Percentiles rank a stretch among this genome's conserved stretches.
Conservation (phyloP, 2,113 vertebrate species). For the Malurus cyaneus region DNA sequence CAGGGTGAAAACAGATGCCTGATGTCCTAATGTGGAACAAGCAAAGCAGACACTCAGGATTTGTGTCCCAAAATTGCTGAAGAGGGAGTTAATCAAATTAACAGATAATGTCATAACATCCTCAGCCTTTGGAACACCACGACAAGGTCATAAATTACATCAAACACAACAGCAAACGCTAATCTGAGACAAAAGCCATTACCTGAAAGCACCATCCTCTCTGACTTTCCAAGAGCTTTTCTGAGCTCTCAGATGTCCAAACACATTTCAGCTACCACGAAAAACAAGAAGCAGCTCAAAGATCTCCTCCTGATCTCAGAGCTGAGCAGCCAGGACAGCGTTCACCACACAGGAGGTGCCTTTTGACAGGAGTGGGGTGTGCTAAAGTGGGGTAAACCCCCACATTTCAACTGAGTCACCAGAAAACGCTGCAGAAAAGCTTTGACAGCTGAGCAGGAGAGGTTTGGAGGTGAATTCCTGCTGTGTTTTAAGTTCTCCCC, state of each 20-base stretch:
- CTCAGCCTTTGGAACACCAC: not conserved
- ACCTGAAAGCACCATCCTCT: conserved; percentile 17
- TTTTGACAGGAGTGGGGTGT: not conserved
- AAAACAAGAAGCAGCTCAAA: not conserved
- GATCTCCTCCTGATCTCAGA: not conserved
- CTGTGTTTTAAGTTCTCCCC: accelerated
- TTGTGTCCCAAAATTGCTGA: not conserved
- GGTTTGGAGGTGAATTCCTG: not conserved
- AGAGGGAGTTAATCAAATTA: conserved; percentile 36
- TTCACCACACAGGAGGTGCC: too few species aligned
- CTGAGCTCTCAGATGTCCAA: not conserved
- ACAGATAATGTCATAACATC: conserved; percentile 18
- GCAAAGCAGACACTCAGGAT: conserved; percentile 2
- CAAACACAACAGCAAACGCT: not conserved
- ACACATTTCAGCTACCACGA: not conserved
- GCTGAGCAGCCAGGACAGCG: not conserved
- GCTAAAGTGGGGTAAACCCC: not conserved
- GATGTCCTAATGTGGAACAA: not conserved
- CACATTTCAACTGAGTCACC: not conserved
- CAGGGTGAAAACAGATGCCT: not conserved
- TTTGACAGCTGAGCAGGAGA: not conserved
- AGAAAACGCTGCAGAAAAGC: not conserved
- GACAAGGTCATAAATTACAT: not conserved
- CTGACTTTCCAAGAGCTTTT: not conserved
- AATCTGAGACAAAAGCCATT: not conserved